Percentiles rank a stretch among this genome's conserved stretches.
phyloP scores from a whole-genome alignment of 2,888 invertebrate genomes.

The Muscina levida region DNA sequence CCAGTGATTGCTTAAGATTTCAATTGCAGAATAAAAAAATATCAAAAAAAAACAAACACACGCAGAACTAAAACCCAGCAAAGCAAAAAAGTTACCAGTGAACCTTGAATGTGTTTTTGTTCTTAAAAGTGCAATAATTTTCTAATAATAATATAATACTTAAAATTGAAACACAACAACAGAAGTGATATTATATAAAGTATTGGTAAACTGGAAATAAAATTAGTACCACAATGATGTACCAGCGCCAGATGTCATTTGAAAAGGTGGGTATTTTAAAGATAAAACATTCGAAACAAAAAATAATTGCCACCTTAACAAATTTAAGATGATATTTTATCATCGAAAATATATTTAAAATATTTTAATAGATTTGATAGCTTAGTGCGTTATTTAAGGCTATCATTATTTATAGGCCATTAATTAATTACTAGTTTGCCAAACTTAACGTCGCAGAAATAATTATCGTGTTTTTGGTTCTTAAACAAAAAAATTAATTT shows the following conservation, averaged over 20 bases:
- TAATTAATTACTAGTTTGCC: no score
- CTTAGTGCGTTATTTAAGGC: no score
- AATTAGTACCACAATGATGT: conserved; percentile 68
- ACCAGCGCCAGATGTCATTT: conserved; percentile 74
- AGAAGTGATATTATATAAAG: conserved; percentile 5
- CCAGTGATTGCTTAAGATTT: conserved; percentile 62
- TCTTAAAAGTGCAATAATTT: background rate
- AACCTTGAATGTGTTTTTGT: background rate
- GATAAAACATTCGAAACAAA: no score
- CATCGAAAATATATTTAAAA: no score
- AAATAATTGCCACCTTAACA: no score
- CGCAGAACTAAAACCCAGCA: conserved; percentile 20
- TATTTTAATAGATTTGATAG: no score
- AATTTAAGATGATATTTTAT: no score
- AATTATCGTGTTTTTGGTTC: no score
- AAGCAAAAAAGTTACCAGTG: background rate
- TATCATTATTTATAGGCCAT: no score
- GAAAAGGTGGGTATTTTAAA: conserved; percentile 73
- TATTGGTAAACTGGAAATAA: background rate
- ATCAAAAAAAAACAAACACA: no score
- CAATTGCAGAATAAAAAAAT: background rate
- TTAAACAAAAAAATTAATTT: no score
- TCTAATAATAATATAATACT: background rate
- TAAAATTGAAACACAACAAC: conserved; percentile 14
- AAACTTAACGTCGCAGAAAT: no score